Evolutionary conservation across 2,797 vertebrate genomes (phyloP).

Genomic region (Tragelaphus eurycerus): DNA sequence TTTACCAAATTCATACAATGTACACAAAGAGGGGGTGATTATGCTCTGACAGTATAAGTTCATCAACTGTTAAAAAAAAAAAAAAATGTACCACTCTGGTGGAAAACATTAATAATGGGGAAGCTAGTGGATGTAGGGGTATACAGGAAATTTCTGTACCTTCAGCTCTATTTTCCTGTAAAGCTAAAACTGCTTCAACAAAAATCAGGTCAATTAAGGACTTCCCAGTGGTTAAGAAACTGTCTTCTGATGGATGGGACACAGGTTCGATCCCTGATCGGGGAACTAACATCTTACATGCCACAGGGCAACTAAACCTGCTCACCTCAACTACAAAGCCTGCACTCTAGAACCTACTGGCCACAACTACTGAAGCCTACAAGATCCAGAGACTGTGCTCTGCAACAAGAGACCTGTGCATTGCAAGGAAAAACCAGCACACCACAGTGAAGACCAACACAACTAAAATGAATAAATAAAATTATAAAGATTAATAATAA

Average conservation of each 20-base stretch:
- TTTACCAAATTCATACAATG: neutral
- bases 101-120: neutral
- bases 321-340: rapidly evolving
- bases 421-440: neutral
- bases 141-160: neutral
- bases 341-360: neutral
- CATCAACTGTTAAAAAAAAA: neutral
- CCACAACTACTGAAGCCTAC: neutral
- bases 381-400: neutral
- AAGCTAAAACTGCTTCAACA: neutral
- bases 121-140: neutral
- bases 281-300: neutral
- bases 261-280: rapidly evolving
- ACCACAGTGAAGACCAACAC: neutral
- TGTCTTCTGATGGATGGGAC: neutral
- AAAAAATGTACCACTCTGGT: neutral
- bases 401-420: neutral
- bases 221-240: neutral
- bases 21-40: neutral
- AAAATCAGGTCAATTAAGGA: neutral
- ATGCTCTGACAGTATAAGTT: neutral
- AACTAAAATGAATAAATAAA: neutral
- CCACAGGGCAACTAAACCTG: neutral
- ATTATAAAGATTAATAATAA: neutral
- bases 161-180: neutral